Evolutionary conservation across 2,888 invertebrate species (phyloP).

Genomic region (Tholera decimalis): DNA sequence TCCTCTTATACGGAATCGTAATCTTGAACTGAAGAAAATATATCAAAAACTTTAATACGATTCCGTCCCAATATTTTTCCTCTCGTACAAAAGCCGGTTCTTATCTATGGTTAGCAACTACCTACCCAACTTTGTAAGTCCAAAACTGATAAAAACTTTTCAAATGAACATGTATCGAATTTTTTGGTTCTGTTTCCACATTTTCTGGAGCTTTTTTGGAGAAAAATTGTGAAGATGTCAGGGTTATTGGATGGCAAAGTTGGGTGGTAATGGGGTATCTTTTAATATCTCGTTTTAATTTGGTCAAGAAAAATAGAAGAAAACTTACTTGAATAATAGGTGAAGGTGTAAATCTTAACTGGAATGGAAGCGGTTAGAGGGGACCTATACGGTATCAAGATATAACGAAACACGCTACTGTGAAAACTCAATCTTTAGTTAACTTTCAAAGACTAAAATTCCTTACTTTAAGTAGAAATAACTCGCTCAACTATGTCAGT

Average conservation of each 20-base stretch:
- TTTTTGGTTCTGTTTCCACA: constrained; percentile 39
- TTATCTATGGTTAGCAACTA: constrained; percentile 30
- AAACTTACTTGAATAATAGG: no score
- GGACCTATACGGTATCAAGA: no score
- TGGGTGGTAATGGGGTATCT: neutral
- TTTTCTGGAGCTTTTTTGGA: constrained; percentile 20
- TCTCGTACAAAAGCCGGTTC: neutral
- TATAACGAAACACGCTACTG: no score
- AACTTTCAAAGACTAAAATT: no score
- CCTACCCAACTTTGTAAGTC: constrained; percentile 22
- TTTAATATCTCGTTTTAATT: constrained; percentile 2
- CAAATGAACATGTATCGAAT: constrained; percentile 23
- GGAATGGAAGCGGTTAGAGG: no score
- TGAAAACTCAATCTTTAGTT: no score
- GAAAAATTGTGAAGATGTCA: constrained; percentile 18
- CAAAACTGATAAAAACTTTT: constrained; percentile 47
- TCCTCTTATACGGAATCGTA: constrained; percentile 1
- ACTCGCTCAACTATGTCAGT: no score
- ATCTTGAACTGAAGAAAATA: constrained; percentile 10
- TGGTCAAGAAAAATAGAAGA: no score
- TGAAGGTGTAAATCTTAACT: no score
- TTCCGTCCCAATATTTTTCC: constrained; percentile 26
- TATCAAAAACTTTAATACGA: constrained; percentile 11
- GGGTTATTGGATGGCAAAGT: neutral
- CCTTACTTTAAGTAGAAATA: no score